Evolutionary conservation across 2,888 invertebrate genomes (phyloP), one percentile per base, ranked within the genome.

Genomic region (Protophormia terraenovae): DNA sequence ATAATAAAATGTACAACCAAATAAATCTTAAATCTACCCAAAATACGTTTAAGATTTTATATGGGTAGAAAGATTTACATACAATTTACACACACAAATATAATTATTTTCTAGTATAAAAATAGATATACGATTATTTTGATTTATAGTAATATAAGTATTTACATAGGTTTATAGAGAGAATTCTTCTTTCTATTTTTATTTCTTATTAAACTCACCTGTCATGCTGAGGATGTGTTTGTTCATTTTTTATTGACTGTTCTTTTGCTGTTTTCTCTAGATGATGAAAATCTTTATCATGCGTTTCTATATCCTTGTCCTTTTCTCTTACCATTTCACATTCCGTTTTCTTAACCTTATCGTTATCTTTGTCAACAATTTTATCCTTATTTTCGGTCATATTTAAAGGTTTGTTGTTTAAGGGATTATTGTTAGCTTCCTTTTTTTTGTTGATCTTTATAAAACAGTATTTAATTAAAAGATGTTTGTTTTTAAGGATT

Each of bases 311-410:
- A 29, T 83, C 87, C 32, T 78, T 86, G 41, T 72, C 73, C 66
- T 80, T 86, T 71, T 81, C 86, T 62, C 67, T 82, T 53, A 32
- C 27, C 62, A 73, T 50, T 72, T 83, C 86, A 47, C 32, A 50
- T 62, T 83, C 87, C 38, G 62, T 53, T 55, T 86, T 84, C 75
- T 84, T 84, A 22, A 84, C 76, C 64, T 80, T 86, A 24, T 84
- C 83, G 69, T 80, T 86, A 24, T 72, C 82, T 64, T 84, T 86
- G 53, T 83, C 83, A 69, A 83, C 53, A 66, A 85, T 83, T 77
- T 86, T 87, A 47, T 87, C 87, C 75, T 86, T 87, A 64, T 87
- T 88, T 77, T 88, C 88, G n/a, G 88, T 87, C 88, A 88, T 88
- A 10, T 12, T 82, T 71, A 4, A 38, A 35, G 8, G 16, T 19